These are phyloP conservation scores for Cotesia typhae DNA, from an alignment of 1,140 invertebrate species.

Conservation along the genomic window DNA sequence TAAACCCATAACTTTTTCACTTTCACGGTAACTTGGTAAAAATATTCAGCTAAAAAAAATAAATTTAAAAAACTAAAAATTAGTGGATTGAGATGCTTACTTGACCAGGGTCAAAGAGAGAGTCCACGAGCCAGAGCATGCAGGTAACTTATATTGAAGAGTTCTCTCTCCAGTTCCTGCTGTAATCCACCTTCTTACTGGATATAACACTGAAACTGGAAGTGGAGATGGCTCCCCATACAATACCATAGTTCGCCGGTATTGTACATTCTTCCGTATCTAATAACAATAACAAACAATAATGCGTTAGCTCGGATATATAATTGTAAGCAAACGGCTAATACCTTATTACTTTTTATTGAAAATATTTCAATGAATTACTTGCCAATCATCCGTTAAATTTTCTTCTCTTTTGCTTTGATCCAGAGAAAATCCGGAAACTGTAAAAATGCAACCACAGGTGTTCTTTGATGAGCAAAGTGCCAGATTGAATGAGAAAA, in stretches of 20 bases:
- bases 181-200: slow-evolving; percentile 35
- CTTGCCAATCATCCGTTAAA: too few species aligned
- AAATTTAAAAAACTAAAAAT: slow-evolving; percentile 34
- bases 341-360: too few species aligned
- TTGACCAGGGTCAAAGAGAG: slow-evolving; percentile 61
- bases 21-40: slow-evolving; percentile 10
- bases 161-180: slow-evolving; percentile 41
- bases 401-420: neutral
- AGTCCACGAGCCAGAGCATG: slow-evolving; percentile 55
- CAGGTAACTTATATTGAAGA: slow-evolving; percentile 57
- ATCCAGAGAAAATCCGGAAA: neutral
- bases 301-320: neutral
- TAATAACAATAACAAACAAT: too few species aligned
- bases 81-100: slow-evolving; percentile 51
- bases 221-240: neutral
- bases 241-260: neutral
- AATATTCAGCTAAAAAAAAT: neutral
- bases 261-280: too few species aligned
- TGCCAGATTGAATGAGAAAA: slow-evolving; percentile 7
- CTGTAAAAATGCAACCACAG: neutral
- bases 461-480: neutral
- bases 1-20: slow-evolving; percentile 31
- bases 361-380: too few species aligned
- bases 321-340: neutral
- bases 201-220: slow-evolving; percentile 4